Base-by-base conservation (phyloP, 1,140 invertebrate species). In the Drosophila nigrodunni region DNA sequence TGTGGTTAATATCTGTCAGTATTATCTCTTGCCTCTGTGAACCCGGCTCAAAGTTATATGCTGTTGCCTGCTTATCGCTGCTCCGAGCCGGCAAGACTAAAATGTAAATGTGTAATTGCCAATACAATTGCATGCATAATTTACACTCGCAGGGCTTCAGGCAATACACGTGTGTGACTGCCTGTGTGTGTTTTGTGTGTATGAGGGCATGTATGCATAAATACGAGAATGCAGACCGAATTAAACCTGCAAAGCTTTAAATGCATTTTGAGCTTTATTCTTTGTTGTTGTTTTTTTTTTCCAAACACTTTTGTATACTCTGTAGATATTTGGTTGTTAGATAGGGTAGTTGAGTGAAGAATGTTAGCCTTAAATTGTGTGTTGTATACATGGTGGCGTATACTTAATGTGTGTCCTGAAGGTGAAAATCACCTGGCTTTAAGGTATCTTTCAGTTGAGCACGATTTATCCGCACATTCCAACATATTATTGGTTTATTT, bases 81-180 rank as follows among this genome's bases (percentile, higher is more conserved):
- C 13, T 30, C 13, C 10, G 13, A 55, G 25, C 34, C 21, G n/a
- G 35, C 62, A 77, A 82, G 71, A 76, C 67, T 68, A 62, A 79
- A 86, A 58, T 65, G 61, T 54, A 44, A 54, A 83, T 83, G 77
- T 89, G 61, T 83, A 73, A 79, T 85, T 62, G 70, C 77, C 82
- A 88, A 82, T 88, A 67, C 80, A 82, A 88, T 78, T 73, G 83
- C 80, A 88, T 88, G 82, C 82, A 88, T 88, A 83, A 88, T 88
- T 88, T 58, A 72, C 75, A 69, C 49, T 4, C 41, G 11, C 30
- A 10, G 55, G 54, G 69, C 61, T 61, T 49, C 43, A 49, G 54
- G 39, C 49, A 9, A 18, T n/a, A 35, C 21, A 50, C 25, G 49
- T 50, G 10, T 50, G 49, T 11, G 21, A 30, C 4, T 46, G 43